Evolutionary conservation across 2,888 invertebrate genomes (phyloP), one percentile per base, ranked within the genome.

Genomic region (Candidula unifasciata): DNA sequence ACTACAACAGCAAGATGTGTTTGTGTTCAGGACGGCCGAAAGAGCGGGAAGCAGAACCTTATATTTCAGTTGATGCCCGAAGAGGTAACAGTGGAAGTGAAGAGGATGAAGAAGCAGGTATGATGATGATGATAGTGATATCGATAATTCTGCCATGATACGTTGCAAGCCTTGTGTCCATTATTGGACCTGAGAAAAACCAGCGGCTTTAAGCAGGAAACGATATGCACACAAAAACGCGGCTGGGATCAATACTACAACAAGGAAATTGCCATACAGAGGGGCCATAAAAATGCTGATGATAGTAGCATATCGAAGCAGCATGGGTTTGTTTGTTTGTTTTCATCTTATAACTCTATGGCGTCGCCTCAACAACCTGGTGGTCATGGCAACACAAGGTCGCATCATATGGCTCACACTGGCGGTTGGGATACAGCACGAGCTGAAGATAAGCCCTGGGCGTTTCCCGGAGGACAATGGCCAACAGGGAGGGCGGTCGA

Each of bases 321-420:
- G 54, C 21, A 30, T 76, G 52, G 52, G 52, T 27, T 52, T 76
- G 76, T 71, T 60, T 60, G 60, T 27, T 76, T 76, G 27, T 76
- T 76, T 52, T 57, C 54, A 30, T 76, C 54, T 54, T 30, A 52
- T 27, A 54, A 21, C 30, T 76, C 54, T 27, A 27, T 33, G 54
- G 54, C 54, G 76, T 54, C 73, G 52, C 54, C 54, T 76, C 52
- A 27, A 76, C 76, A 76, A 27, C 30, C 24, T 21, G 2, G 77
- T 77, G 24, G 77, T 77, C 35, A 77, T 77, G 77, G 77, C 35
- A 77, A 77, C 77, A 33, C 3, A 54, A 76, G 52, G 57, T 35
- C 57, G 27, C 54, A 21, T 57, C 52, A 27, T 2, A 52, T 52
- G 27, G 30, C 52, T 52, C 54, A 21, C 33, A 54, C n/a, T 76